Conservation (phyloP, 2,888 invertebrate genomes). For the Morpho achilles region DNA sequence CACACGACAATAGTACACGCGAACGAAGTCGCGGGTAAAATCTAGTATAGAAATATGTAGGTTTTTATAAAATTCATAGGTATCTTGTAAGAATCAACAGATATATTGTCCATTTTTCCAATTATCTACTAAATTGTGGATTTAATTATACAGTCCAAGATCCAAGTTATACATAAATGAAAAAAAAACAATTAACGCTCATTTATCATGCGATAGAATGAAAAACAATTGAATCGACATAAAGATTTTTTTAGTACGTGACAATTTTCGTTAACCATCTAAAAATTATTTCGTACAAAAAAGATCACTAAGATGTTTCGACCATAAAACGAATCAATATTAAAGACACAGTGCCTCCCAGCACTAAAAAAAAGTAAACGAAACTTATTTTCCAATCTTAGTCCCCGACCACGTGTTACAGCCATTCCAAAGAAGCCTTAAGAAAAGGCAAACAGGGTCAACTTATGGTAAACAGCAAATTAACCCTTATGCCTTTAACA, state of each 20-base stretch:
- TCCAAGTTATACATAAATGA: not conserved
- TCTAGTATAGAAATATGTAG: too few relatives aligned
- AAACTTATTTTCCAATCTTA: conserved; percentile 10
- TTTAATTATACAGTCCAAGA: too few relatives aligned
- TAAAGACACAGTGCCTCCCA: conserved; percentile 1
- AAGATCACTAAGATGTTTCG: not conserved
- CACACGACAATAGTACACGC: too few relatives aligned
- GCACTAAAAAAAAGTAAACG: conserved; percentile 4
- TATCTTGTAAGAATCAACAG: too few relatives aligned
- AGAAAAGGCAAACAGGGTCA: conserved; percentile 3
- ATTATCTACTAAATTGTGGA: too few relatives aligned
- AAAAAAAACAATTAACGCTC: not conserved
- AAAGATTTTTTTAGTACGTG: too few relatives aligned
- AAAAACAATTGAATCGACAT: too few relatives aligned
- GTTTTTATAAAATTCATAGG: too few relatives aligned
- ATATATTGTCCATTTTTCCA: too few relatives aligned
- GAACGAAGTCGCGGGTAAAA: too few relatives aligned
- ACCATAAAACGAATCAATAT: not conserved
- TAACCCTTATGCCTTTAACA: conserved; percentile 2
- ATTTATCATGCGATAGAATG: too few relatives aligned
- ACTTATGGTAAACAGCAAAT: not conserved
- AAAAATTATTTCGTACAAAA: not conserved
- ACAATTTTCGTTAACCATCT: too few relatives aligned
- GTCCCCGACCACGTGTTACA: conserved; percentile 11
- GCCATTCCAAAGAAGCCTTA: conserved; percentile 6